Evolutionary conservation across 2,113 vertebrate species (phyloP), one percentile per base, ranked within the genome.

Genomic region (Gorilla gorilla): DNA sequence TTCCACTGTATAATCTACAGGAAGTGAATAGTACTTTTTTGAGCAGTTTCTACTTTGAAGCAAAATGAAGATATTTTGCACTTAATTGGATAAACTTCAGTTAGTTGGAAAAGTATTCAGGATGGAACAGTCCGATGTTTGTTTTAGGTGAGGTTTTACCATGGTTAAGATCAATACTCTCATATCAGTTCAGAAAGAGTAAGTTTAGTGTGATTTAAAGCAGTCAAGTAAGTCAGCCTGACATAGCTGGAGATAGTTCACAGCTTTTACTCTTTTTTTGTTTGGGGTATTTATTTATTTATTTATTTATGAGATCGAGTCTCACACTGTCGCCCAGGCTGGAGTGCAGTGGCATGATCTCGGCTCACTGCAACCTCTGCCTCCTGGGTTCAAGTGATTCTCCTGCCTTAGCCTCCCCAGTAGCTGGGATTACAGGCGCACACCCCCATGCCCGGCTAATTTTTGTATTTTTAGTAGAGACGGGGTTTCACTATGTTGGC

Each of bases 21-120:
- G 38, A 90, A 79, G 68, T 73, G 55, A 91, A 85, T 40, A 79
- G 68, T 48, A 79, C 43, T 4, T 89, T 92, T 86, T 38, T n/a
- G 30, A 72, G 76, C 78, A 92, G 86, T 76, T 72, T 68, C 35
- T 84, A 59, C 61, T 92, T 94, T 94, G 73, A 75, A 92, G 64
- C 80, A 89, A 23, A 94, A 84, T 66, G 70, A 93, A 90, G 55
- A 38, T 59, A 6, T 43, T 91, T 86, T 66, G 22, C 10, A 89
- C 66, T 82, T 95, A 38, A 70, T 27, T 82, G 57, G 59, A 32
- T 91, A 91, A 82, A 76, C 48, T 82, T 81, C 45, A 50, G 52
- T 68, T 76, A 61, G 40, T 66, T 90, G 43, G 45, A 52, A 80
- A 87, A 89, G 88, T 55, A 61, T n/a, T 96, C 75, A 45, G 50